Base-by-base conservation (phyloP, 2,113 vertebrate genomes). In the Numenius arquata region DNA sequence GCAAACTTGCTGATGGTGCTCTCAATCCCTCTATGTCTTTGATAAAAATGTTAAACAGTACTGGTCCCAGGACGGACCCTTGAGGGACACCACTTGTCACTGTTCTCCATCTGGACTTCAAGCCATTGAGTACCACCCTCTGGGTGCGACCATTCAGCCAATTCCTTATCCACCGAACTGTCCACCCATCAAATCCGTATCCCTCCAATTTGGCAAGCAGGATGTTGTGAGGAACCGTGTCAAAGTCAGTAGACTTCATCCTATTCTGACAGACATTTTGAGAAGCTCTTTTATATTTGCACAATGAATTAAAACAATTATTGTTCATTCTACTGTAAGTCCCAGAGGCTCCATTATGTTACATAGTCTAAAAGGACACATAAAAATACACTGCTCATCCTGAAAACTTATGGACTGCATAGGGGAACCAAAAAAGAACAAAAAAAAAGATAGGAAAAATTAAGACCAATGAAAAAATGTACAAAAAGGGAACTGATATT, bases 271-370 rank as follows among this genome's bases (percentile, higher is more conserved):
- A 92, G 59, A 75, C 55, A 85, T 93, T 95, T 96, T 90, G 85
- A 94, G 82, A 79, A 83, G 36, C 27, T 88, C 34, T 79, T 85
- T 93, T 90, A 71, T 92, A 80, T 95, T 95, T 96, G 53, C 36
- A 85, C 88, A 90, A 83, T 83, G 85, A 92, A 95, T 96, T 94
- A 95, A 90, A 83, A 72, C 36, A 91, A 95, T 95, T 95, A 88
- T 59, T 90, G 78, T 76, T 96, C 86, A 82, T 94, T 85, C 52
- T 75, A 9, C 61, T 72, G 30, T 30, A 89, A 91, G 78, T 62
- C 88, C 48, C 79, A 82, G 78, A 94, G 78, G 66, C 40, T 93
- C 74, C 43, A 68, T 93, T 96, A 89, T 61, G 58, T 59, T 91
- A 29, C 15, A 74, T 26, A 36, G 11, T 84, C 41, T 65, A 65